A percentile compares a stretch with the other conserved stretches of the same genome.
Conservation (phyloP, 2,797 vertebrate species). For the Dryobates pubescens region DNA sequence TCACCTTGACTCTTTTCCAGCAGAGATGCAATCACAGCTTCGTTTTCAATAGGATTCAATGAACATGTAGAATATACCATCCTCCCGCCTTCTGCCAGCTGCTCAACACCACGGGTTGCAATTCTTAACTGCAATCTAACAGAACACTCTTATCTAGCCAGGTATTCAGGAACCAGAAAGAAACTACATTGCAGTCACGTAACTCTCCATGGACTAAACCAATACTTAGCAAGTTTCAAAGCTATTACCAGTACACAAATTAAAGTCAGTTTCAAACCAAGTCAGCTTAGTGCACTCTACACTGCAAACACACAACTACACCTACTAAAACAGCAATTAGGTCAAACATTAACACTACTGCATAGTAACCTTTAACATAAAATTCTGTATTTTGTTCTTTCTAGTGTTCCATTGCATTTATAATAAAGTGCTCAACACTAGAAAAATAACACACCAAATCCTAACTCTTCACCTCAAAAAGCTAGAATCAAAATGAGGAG, state of each 20-base stretch:
- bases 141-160: conserved; percentile 11
- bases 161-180: background rate
- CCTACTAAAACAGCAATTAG: background rate
- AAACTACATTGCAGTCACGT: background rate
- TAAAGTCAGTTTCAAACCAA: background rate
- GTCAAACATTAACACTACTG: background rate
- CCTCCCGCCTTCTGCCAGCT: conserved; percentile 92
- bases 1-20: conserved; percentile 96
- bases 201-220: background rate
- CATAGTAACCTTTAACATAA: background rate
- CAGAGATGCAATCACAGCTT: conserved; percentile 91
- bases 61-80: conserved; percentile 99
- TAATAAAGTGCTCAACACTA: background rate
- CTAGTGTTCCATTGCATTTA: background rate
- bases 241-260: background rate
- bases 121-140: conserved; percentile 94
- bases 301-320: background rate
- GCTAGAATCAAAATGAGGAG: background rate
- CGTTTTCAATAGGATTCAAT: conserved; percentile 94
- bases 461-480: background rate
- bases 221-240: background rate
- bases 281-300: background rate
- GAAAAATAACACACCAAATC: background rate
- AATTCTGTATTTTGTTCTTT: background rate
- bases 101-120: conserved; percentile 92